A percentile compares a stretch with the other conserved stretches of the same genome.
Conservation (phyloP, 30 jellyfish, hydroid and myxozoan genomes). For the Pelagia noctiluca region DNA sequence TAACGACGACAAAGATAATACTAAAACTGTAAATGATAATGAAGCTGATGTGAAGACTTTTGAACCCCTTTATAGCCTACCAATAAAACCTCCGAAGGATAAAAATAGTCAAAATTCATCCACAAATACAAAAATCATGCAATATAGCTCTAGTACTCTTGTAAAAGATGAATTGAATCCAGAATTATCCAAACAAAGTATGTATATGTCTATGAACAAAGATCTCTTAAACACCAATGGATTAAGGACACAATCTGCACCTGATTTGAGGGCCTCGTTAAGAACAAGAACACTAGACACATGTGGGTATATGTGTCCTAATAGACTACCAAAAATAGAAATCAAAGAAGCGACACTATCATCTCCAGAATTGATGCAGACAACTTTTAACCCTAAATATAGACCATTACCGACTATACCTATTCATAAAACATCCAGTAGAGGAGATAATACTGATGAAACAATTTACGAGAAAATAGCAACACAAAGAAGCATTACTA, state of each 20-base stretch:
- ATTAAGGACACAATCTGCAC: slow-evolving; percentile 72
- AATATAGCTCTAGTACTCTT: too few species aligned
- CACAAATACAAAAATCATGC: background rate
- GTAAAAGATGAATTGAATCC: background rate
- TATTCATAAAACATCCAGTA: slow-evolving; percentile 10
- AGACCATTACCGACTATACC: slow-evolving; percentile 95
- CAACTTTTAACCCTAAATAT: slow-evolving; percentile 38
- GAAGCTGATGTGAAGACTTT: background rate
- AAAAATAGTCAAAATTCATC: slow-evolving; percentile 1
- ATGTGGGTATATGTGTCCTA: slow-evolving; percentile 62
- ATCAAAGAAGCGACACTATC: slow-evolving; percentile 8
- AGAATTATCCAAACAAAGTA: slow-evolving; percentile 24
- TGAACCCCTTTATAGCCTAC: slow-evolving; percentile 87
- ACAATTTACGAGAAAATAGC: slow-evolving; percentile 25
- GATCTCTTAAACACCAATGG: background rate
- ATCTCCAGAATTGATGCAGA: slow-evolving; percentile 44
- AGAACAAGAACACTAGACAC: slow-evolving; percentile 53
- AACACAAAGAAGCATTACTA: too few species aligned
- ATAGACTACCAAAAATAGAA: background rate
- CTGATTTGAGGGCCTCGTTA: slow-evolving; percentile 52
- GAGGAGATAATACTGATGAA: slow-evolving; percentile 33
- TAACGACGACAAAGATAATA: slow-evolving; percentile 73
- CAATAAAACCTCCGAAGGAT: slow-evolving; percentile 51
- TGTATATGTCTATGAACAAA: slow-evolving; percentile 21
- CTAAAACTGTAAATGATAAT: slow-evolving; percentile 3